Evolutionary conservation across 2,888 invertebrate species (phyloP), one percentile per base, ranked within the genome.

Genomic region (Malthinus flaveolus): DNA sequence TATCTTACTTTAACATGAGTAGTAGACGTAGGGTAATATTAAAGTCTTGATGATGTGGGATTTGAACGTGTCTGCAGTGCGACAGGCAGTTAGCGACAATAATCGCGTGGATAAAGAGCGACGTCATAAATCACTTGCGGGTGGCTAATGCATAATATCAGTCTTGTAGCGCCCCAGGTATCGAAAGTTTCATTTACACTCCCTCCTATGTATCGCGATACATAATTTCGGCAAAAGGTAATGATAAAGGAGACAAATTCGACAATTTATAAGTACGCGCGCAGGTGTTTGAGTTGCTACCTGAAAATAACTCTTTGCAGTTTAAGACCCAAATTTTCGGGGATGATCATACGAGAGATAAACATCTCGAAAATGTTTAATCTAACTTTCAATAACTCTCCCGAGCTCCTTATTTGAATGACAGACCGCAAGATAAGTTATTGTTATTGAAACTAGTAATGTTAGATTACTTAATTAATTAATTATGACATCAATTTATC

Each of bases 1-100:
- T 61, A 61, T 61, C 60, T 61, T 56, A 53, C 53, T 61, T 52
- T 33, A 53, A 53, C 56, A 56, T 51, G 53, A 49, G 52, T 52
- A 52, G 60, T 52, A 32, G 48, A 60, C 56, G 56, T 47, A 60
- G 56, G 56, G 60, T 52, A 61, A 56, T 56, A 61, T 49, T 51
- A 61, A 56, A 61, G 56, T 46, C 56, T 51, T 61, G 60, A 61
- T 61, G 56, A 53, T 51, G 60, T 48, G 60, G 60, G 56, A 60
- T 56, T 56, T 45, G 52, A 50, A 60, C 56, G 60, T 56, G 60
- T 61, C 60, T 61, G 60, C 56, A 61, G 36, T 61, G 60, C 60
- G 60, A 61, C 60, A 56, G 56, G 60, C 60, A 61, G 60, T 61
- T 61, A 61, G 56, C 36, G 56, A 49, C 60, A 61, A 61, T 61